Evolutionary conservation across 2,113 vertebrate genomes (phyloP), one percentile per base, ranked within the genome.

Genomic region (Corythaeola cristata): DNA sequence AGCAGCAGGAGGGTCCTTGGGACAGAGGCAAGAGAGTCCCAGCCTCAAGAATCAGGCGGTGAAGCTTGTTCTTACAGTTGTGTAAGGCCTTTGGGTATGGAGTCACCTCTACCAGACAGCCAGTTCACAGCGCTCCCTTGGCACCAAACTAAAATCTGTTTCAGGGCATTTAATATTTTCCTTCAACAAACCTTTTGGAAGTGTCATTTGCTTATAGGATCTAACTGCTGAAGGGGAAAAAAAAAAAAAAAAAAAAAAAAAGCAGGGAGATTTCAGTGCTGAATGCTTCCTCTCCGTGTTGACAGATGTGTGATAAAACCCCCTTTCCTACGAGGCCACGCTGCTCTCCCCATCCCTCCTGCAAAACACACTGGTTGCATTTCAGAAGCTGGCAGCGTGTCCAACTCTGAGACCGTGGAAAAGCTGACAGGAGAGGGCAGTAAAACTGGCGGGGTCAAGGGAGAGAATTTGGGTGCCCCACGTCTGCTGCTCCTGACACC

Each of bases 131-230:
- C 0, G 0, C 35, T 95, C 88, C 82, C 81, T 49, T 7, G 10
- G 45, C 64, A 80, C 22, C 19, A 56, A n/a, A 15, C 23, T 59
- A n/a, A 86, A 90, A 68, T 16, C 72, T 67, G 21, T 17, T 90
- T 35, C 20, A 35, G 68, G 26, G 9, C 20, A 27, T 78, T 88
- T 75, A 32, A 53, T 72, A n/a, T 72, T 92, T 92, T 56, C 90
- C 49, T 81, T 78, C 49, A 85, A 6, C 21, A 77, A 89, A 32
- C 15, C 69, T 84, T 90, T 68, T 52, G 52, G 68, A 91, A 86
- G 33, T 80, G 71, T 81, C 68, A 35, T 94, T 94, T 94, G 68
- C 76, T 84, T 64, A 88, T 22, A 44, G 64, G 76, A 74, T 89
- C 47, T 49, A 71, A 47, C 19, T 81, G 64, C 45, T 81, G 85